Conservation (phyloP, 2,113 vertebrate genomes). For the Ptyas mucosa region DNA sequence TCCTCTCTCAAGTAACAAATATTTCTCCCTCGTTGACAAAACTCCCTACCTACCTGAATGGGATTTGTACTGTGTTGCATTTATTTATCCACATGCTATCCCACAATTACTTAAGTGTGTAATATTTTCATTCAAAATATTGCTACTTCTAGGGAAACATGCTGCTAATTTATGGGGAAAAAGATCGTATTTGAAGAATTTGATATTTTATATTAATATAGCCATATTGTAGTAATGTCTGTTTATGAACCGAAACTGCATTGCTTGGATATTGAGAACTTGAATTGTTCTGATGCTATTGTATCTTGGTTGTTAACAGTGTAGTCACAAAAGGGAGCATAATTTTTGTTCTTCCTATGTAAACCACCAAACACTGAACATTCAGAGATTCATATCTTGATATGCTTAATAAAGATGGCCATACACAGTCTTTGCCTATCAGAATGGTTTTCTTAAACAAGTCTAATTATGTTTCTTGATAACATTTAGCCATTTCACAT, state of each 20-base stretch:
- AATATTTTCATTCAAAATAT: slow-evolving; percentile 37
- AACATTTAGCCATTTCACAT: slow-evolving; percentile 7
- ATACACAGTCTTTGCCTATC: neutral
- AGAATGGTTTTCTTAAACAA: neutral
- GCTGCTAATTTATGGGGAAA: slow-evolving; percentile 14
- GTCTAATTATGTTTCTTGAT: neutral
- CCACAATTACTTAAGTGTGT: slow-evolving; percentile 18
- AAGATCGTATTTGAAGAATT: neutral
- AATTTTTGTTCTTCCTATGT: slow-evolving; percentile 1
- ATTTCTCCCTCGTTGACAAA: slow-evolving; percentile 15
- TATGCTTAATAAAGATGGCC: slow-evolving; percentile 10
- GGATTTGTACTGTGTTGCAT: slow-evolving; percentile 19
- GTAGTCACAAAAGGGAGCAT: neutral
- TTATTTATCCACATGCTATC: slow-evolving; percentile 18
- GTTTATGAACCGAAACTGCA: slow-evolving; percentile 19
- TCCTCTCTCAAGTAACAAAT: neutral
- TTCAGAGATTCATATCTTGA: slow-evolving; percentile 4
- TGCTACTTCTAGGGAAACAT: slow-evolving; percentile 17
- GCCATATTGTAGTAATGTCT: neutral
- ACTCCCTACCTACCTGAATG: slow-evolving; percentile 16
- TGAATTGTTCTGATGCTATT: neutral
- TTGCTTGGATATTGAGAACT: slow-evolving; percentile 32
- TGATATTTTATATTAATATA: slow-evolving; percentile 4
- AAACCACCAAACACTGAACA: neutral
- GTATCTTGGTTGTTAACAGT: neutral